Conservation (phyloP, 2,888 invertebrate genomes). For the Lucinisca nassula region DNA sequence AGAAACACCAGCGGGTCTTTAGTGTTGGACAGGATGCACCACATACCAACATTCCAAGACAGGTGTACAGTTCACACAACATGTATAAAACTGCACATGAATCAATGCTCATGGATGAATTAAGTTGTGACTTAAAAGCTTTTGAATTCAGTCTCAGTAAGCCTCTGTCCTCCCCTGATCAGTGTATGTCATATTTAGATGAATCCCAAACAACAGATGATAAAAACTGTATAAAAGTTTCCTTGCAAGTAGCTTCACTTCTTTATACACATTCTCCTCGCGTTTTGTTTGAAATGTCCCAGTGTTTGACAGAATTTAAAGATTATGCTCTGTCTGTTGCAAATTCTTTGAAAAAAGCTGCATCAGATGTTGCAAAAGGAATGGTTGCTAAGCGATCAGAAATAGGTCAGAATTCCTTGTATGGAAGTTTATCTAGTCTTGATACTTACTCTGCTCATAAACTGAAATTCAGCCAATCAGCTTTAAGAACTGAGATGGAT, state of each 20-base stretch:
- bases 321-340: conserved; percentile 95
- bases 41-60: conserved; percentile 30
- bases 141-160: conserved; percentile 67
- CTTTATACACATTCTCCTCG: conserved; percentile 98
- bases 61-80: conserved; percentile 58
- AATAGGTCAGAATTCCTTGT: conserved; percentile 54
- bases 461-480: conserved; percentile 43
- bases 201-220: conserved; percentile 11
- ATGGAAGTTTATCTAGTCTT: conserved; percentile 67
- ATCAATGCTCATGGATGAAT: conserved; percentile 57
- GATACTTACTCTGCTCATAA: conserved; percentile 46
- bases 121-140: conserved; percentile 61
- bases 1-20: conserved; percentile 94
- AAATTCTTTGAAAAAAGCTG: conserved; percentile 95
- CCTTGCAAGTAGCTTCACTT: conserved; percentile 93
- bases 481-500: conserved; percentile 54
- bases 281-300: conserved; percentile 94
- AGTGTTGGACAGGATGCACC: conserved; percentile 78
- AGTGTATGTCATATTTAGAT: background rate
- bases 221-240: conserved; percentile 62
- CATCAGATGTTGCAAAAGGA: conserved; percentile 97
- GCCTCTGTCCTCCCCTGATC: conserved; percentile 29
- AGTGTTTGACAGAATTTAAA: conserved; percentile 96
- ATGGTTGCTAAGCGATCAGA: conserved; percentile 88
- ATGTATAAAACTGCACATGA: conserved; percentile 86